Percentiles rank a stretch among this genome's conserved stretches.
phyloP scores from a whole-genome alignment of 35 echinoderm and acorn worm species.

The Eucidaris tribuloides region DNA sequence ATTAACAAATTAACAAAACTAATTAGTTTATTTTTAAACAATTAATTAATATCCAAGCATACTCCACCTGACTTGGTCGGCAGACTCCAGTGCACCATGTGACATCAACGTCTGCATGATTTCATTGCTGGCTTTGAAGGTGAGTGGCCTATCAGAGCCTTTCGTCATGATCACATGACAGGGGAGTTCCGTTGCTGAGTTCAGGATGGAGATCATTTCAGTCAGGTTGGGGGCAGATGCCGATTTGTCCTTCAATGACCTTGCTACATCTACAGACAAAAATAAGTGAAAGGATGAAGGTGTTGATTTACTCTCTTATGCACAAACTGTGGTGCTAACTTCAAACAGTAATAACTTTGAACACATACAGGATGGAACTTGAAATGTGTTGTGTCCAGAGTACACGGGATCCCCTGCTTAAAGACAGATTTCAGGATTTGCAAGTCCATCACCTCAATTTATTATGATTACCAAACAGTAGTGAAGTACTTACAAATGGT shows the following conservation, averaged over 20 bases:
- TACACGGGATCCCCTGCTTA: neutral
- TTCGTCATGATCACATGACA: slow-evolving; percentile 12
- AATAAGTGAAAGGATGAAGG: too few relatives aligned
- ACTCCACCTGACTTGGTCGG: neutral
- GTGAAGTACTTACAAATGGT: too few relatives aligned
- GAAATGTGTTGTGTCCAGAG: neutral
- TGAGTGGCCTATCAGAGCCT: neutral
- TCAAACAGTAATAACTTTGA: too few relatives aligned
- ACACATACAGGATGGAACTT: too few relatives aligned
- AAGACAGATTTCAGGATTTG: too few relatives aligned
- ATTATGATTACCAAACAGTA: too few relatives aligned
- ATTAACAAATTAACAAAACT: neutral
- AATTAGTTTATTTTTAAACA: neutral
- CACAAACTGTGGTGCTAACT: too few relatives aligned
- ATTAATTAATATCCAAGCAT: neutral
- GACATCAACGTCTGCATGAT: neutral
- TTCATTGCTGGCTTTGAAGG: slow-evolving; percentile 12
- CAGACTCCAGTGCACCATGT: slow-evolving; percentile 16
- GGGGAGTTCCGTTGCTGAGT: slow-evolving; percentile 6
- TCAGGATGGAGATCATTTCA: slow-evolving; percentile 11
- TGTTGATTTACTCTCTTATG: too few relatives aligned
- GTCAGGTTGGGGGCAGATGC: slow-evolving; percentile 6
- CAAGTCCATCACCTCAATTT: too few relatives aligned
- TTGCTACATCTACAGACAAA: slow-evolving; percentile 28
- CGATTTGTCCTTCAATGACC: neutral